Evolutionary conservation across 1,140 invertebrate genomes (phyloP).

Genomic region (Theocolax elegans): DNA sequence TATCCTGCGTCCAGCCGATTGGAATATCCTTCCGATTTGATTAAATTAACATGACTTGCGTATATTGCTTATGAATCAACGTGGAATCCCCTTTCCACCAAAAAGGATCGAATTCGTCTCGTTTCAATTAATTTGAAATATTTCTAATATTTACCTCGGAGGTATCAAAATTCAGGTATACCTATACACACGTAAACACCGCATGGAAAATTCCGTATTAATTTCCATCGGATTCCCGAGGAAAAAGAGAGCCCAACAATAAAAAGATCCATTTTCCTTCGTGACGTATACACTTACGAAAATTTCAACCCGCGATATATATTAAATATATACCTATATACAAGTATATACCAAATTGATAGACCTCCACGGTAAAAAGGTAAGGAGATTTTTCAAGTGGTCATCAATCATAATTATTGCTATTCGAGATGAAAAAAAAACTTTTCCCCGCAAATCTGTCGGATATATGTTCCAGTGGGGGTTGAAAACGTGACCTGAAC

Average conservation of each 20-base stretch:
- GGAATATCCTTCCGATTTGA: not conserved
- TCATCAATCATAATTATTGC: constrained; percentile 25
- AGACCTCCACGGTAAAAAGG: not conserved
- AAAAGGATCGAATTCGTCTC: not conserved
- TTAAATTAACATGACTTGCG: not conserved
- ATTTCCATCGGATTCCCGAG: not conserved
- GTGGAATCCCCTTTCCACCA: not conserved
- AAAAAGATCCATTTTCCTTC: constrained; percentile 3
- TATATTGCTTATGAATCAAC: no score
- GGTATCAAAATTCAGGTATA: no score
- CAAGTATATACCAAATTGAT: not conserved
- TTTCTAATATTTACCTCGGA: no score
- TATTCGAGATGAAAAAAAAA: not conserved
- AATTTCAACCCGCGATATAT: no score
- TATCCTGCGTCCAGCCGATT: not conserved
- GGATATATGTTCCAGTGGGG: not conserved
- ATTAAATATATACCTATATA: no score
- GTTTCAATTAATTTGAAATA: not conserved
- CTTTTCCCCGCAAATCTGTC: not conserved
- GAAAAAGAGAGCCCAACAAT: not conserved
- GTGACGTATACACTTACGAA: no score
- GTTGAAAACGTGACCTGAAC: not conserved
- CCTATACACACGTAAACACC: no score
- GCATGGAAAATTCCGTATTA: not conserved
- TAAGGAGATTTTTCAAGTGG: constrained; percentile 1